Percentiles rank a stretch among this genome's conserved stretches.
These are phyloP conservation scores for Mesaphorura yosii DNA, from an alignment of 1,140 invertebrate genomes.

Conservation along the genomic window DNA sequence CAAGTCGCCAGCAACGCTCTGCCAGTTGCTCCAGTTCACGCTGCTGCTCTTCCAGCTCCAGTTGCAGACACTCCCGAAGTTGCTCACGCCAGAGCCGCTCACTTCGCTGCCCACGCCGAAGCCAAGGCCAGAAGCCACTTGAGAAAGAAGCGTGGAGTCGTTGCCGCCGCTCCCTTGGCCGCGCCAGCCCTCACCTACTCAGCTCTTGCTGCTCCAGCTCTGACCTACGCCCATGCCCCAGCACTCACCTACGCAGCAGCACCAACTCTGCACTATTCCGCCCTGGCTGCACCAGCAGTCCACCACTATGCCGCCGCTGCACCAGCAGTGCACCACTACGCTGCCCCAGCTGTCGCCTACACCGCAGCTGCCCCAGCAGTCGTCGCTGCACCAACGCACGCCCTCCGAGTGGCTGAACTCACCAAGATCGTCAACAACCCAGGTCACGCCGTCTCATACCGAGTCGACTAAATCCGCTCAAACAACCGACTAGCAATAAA, in stretches of 20 bases:
- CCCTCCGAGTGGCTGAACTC: conserved; percentile 29
- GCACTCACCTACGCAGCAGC: conserved; percentile 1
- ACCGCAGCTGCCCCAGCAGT: conserved; percentile 26
- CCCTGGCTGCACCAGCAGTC: conserved; percentile 17
- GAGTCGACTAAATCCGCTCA: conserved; percentile 34
- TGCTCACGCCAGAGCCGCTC: conserved; percentile 28
- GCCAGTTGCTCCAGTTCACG: conserved; percentile 39
- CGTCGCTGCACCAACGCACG: conserved; percentile 13
- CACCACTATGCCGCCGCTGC: conserved; percentile 1
- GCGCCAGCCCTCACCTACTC: conserved; percentile 15
- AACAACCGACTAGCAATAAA: no score
- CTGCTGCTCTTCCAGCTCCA: conserved; percentile 32
- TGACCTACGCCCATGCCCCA: conserved; percentile 11
- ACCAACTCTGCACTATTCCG: conserved; percentile 27
- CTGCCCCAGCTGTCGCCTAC: conserved; percentile 28
- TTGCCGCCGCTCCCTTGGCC: conserved; percentile 23
- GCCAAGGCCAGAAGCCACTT: conserved; percentile 21
- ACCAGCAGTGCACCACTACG: conserved; percentile 17
- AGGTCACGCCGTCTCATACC: conserved; percentile 37
- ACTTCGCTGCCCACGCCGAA: conserved; percentile 28
- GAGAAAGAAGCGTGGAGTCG: conserved; percentile 19
- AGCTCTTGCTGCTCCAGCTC: conserved; percentile 30
- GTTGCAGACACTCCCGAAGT: conserved; percentile 33
- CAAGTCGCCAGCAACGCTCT: conserved; percentile 43
- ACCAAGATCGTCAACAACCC: conserved; percentile 38